phyloP scores from a whole-genome alignment of 92 coral and sea anemone genomes.

The Umimayanthus kanabou region DNA sequence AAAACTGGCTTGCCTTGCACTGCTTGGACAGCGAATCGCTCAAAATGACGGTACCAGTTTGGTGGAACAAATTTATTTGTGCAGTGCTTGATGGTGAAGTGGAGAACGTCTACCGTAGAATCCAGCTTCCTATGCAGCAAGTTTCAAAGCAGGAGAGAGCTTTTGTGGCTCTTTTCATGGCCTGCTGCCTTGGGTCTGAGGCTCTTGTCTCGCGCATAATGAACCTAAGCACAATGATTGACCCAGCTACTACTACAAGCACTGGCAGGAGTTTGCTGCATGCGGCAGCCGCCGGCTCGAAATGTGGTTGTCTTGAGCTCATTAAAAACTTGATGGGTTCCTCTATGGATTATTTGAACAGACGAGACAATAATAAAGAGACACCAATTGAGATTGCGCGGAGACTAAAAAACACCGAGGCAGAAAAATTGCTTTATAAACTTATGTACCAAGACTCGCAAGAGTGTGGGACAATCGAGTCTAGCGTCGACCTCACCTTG shows the following conservation, averaged over 20 bases:
- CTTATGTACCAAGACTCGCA: constrained; percentile 33
- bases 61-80: constrained; percentile 83
- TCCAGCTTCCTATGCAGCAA: constrained; percentile 84
- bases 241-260: constrained; percentile 51
- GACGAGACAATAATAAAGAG: constrained; percentile 61
- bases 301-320: constrained; percentile 58
- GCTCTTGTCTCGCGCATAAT: constrained; percentile 50
- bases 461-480: constrained; percentile 42
- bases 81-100: constrained; percentile 71
- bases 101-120: constrained; percentile 76
- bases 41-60: constrained; percentile 73
- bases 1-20: constrained; percentile 48
- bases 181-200: constrained; percentile 68
- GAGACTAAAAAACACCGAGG: constrained; percentile 50
- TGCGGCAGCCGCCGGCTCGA: constrained; percentile 74
- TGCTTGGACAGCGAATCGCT: constrained; percentile 36
- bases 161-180: constrained; percentile 76
- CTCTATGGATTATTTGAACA: constrained; percentile 45
- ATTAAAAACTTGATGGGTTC: constrained; percentile 59
- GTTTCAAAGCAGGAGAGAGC: constrained; percentile 71
- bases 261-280: constrained; percentile 73
- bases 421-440: constrained; percentile 58
- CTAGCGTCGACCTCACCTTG: constrained; percentile 51
- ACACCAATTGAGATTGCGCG: constrained; percentile 68
- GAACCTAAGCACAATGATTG: constrained; percentile 42